A percentile compares a stretch with the other conserved stretches of the same genome.
These are phyloP conservation scores for Callimorpha dominula DNA, from an alignment of 2,888 invertebrate genomes.

Conservation along the genomic window DNA sequence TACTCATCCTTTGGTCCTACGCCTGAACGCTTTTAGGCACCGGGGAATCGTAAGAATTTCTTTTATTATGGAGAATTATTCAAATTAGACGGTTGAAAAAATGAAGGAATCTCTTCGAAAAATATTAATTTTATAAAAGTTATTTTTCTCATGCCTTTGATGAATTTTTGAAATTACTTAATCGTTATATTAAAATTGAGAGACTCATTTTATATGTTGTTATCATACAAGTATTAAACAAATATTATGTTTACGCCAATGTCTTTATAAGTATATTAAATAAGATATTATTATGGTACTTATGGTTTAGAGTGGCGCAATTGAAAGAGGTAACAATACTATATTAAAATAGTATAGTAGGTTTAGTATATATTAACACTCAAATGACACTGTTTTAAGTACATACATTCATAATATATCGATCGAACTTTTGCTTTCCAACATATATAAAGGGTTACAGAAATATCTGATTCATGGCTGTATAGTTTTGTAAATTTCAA, in stretches of 20 bases:
- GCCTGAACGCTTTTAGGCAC: slow-evolving; percentile 44
- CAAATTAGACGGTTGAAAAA: slow-evolving; percentile 50
- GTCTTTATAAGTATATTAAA: background rate
- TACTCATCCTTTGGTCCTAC: slow-evolving; percentile 36
- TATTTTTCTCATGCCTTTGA: slow-evolving; percentile 18
- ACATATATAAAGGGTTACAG: too few species aligned
- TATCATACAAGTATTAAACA: background rate
- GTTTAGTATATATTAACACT: background rate
- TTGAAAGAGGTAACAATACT: background rate
- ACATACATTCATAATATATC: too few species aligned
- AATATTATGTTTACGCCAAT: background rate
- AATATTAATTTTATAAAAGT: slow-evolving; percentile 26
- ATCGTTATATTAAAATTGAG: slow-evolving; percentile 1
- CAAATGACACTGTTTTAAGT: too few species aligned
- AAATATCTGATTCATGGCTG: too few species aligned
- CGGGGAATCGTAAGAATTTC: slow-evolving; percentile 50
- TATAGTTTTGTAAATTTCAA: too few species aligned
- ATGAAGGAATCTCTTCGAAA: slow-evolving; percentile 23
- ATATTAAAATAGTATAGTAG: background rate
- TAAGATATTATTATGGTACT: background rate
- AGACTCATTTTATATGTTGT: background rate
- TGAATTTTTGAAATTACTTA: slow-evolving; percentile 15
- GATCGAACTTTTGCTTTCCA: too few species aligned
- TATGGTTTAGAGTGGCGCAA: background rate
- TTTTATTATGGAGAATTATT: slow-evolving; percentile 54